Evolutionary conservation across 2,888 invertebrate species (phyloP).

Genomic region (Oscheius sp.): DNA sequence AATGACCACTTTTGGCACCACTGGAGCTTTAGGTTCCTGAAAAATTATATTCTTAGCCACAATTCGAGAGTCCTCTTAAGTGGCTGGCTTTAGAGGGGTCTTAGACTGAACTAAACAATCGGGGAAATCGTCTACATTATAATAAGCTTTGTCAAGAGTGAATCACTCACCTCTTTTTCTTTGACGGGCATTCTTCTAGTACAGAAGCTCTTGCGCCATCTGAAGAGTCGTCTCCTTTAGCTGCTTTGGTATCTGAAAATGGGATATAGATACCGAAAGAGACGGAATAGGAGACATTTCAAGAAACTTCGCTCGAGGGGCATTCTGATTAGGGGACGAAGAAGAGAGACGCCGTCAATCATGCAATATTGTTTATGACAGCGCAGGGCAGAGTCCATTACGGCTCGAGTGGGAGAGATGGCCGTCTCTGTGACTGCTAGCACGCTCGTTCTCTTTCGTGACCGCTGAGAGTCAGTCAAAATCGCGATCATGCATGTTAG

Average conservation of each 20-base stretch:
- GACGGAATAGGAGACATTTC: neutral
- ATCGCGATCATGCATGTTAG: no score
- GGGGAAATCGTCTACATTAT: neutral
- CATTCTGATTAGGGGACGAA: neutral
- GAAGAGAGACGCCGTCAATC: slow-evolving; percentile 29
- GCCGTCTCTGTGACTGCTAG: neutral
- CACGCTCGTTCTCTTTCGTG: slow-evolving; percentile 16
- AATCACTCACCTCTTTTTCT: slow-evolving; percentile 19
- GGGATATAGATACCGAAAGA: neutral
- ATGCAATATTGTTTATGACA: slow-evolving; percentile 36
- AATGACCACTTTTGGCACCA: slow-evolving; percentile 57
- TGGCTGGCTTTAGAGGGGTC: no score
- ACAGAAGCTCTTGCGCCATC: slow-evolving; percentile 27
- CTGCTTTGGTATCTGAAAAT: slow-evolving; percentile 5
- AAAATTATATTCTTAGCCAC: slow-evolving; percentile 4
- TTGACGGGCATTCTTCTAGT: slow-evolving; percentile 26
- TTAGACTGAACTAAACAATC: no score
- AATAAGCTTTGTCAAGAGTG: slow-evolving; percentile 25
- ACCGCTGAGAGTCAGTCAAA: neutral
- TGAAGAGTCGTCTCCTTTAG: slow-evolving; percentile 20
- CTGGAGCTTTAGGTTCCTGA: slow-evolving; percentile 31
- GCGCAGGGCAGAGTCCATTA: slow-evolving; percentile 37
- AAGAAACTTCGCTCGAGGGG: neutral
- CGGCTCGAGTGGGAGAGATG: slow-evolving; percentile 13
- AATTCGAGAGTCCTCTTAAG: no score